Evolutionary conservation across 2,113 vertebrate species (phyloP).

Genomic region (Prinia subflava): DNA sequence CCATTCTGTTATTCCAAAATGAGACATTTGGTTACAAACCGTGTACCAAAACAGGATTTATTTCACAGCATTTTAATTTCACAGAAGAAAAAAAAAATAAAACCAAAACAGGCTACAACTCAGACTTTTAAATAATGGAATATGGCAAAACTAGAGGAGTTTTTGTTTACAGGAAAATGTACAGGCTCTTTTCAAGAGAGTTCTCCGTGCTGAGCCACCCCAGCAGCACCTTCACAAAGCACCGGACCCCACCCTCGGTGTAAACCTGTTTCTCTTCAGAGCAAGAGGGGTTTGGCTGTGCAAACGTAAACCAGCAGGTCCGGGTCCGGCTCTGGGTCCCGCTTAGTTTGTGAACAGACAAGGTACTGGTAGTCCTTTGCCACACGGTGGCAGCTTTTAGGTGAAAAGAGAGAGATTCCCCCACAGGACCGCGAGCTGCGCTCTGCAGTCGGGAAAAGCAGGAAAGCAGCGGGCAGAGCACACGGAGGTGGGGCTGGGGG

Average conservation of each 20-base stretch:
- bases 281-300: background rate
- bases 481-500: fast-evolving
- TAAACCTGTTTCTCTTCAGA: background rate
- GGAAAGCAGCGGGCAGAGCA: background rate
- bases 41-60: conserved; percentile 63
- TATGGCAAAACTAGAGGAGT: background rate
- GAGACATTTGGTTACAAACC: background rate
- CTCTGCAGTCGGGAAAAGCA: background rate
- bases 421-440: background rate
- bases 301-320: background rate
- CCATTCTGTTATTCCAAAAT: background rate
- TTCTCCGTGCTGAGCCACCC: background rate
- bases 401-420: background rate
- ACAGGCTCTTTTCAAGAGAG: background rate
- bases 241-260: background rate
- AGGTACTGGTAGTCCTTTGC: background rate
- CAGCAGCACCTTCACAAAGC: background rate
- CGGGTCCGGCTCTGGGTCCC: background rate
- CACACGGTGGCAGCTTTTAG: conserved; percentile 59
- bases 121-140: conserved; percentile 10
- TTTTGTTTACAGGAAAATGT: background rate
- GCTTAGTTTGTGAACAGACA: background rate
- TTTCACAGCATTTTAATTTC: conserved; percentile 58
- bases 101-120: background rate
- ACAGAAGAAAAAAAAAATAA: background rate